Evolutionary conservation across 2,888 invertebrate genomes (phyloP), one percentile per base, ranked within the genome.

Genomic region (Junonia oenone): DNA sequence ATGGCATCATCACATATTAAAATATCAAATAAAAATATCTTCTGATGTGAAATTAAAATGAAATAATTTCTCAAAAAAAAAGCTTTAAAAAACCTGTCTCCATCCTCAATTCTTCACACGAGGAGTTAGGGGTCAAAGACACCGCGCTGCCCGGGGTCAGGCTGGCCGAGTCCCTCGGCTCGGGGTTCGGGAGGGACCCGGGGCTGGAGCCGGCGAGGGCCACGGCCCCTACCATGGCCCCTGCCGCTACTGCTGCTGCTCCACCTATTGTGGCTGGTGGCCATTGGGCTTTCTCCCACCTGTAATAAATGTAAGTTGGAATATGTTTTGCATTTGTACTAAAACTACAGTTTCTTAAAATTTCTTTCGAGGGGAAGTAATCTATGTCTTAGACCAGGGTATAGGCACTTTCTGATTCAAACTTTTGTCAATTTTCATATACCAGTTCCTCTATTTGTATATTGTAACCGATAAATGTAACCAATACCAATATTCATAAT

Each of bases 281-380:
- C 81, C 88, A 88, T 68, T 92, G 93, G 0, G 95, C 95, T 66
- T 94, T 94, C 73, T 96, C 96, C 96, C 96, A 96, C 67, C 95
- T 95, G 69, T 2, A 37, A 56, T 13, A 40, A 33, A 6, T 29
- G 0, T 33, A n/a, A 14, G 1, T 11, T 9, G n/a, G 19, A 17
- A 48, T 33, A 33, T 6, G 8, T 5, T 2, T 13, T 14, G 17
- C 9, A 6, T 1, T n/a, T n/a, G n/a, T n/a, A n/a, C n/a, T n/a
- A n/a, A n/a, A n/a, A n/a, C n/a, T n/a, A n/a, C n/a, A n/a, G n/a
- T n/a, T n/a, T n/a, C n/a, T n/a, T n/a, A n/a, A n/a, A n/a, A n/a
- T n/a, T n/a, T n/a, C n/a, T n/a, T n/a, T n/a, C n/a, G n/a, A n/a
- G n/a, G n/a, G n/a, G n/a, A n/a, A n/a, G n/a, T n/a, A n/a, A n/a